Base-by-base conservation (phyloP, 1,140 invertebrate species). In the Lysiphlebus fabarum region DNA sequence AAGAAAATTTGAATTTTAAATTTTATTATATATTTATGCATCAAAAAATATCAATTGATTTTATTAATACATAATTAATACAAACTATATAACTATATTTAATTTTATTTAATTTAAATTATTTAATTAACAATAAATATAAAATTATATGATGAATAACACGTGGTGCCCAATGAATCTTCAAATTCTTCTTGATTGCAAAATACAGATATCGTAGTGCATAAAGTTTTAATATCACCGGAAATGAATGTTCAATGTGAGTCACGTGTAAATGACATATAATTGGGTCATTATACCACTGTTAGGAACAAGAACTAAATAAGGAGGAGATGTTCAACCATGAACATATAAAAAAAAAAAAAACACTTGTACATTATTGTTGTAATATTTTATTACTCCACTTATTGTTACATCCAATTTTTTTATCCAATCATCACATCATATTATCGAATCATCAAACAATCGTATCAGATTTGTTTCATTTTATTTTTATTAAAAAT, bases 211-310 rank as follows among this genome's bases (percentile, higher is more conserved):
- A 26, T 26, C 4, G 17, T 2, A 1, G 17, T 26, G 17, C 17
- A 26, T 26, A 26, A 26, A 26, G 17, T 65, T 63, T 62, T 51
- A 43, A 50, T 63, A 48, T 41, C 59, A 56, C 65, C 68, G 67
- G 68, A 73, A 61, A 69, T 65, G 67, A 63, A 66, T 65, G 66
- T 59, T 59, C 48, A n/a, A 68, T 64, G 65, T 72, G 72, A 75
- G 56, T 73, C 69, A 67, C 62, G 67, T 70, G 66, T 69, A 70
- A 73, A 74, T 72, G 67, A 69, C 66, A 74, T 66, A 64, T 69
- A 71, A 74, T 72, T 73, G 67, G 68, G 64, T 69, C 65, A 71
- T 73, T 70, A 74, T 69, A 62, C 70, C 61, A 61, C 65, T 66
- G 66, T 59, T 58, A 56, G 53, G 51, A 61, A 62, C 53, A 61